These are phyloP conservation scores for Malurus cyaneus DNA, from an alignment of 2,113 vertebrate genomes.

Conservation along the genomic window DNA sequence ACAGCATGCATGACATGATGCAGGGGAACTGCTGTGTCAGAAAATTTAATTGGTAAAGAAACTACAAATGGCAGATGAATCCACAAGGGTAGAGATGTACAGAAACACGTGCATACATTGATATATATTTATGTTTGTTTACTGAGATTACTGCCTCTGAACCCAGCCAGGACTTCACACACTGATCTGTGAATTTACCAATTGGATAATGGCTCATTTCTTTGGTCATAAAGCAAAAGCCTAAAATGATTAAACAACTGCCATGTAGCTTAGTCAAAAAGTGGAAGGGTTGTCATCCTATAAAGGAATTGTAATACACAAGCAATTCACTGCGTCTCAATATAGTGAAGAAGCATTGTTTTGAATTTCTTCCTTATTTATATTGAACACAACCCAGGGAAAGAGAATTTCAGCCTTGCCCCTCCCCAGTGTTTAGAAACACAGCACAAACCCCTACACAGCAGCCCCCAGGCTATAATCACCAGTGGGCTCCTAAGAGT, in stretches of 20 bases:
- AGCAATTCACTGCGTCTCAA: not conserved
- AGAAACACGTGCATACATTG: not conserved
- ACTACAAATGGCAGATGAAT: not conserved
- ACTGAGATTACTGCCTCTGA: not conserved
- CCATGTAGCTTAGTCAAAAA: not conserved
- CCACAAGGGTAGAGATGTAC: not conserved
- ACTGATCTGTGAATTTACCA: not conserved
- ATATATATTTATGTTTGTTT: not conserved
- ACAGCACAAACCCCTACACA: not conserved
- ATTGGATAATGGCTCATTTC: not conserved
- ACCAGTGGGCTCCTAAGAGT: not conserved
- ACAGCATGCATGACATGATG: not conserved
- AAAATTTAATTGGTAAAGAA: slow-evolving; percentile 13
- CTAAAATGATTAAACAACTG: not conserved
- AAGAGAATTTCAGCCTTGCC: not conserved
- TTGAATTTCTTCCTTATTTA: not conserved
- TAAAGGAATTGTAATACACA: not conserved
- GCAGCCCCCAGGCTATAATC: not conserved
- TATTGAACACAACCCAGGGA: not conserved
- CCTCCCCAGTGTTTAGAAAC: not conserved
- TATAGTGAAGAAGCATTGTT: not conserved
- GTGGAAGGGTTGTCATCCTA: fast-evolving
- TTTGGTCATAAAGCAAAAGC: not conserved
- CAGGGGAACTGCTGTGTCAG: not conserved
- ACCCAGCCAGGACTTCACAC: not conserved